Evolutionary conservation across 2,888 invertebrate genomes (phyloP).

Genomic region (Stenodera caucasica): DNA sequence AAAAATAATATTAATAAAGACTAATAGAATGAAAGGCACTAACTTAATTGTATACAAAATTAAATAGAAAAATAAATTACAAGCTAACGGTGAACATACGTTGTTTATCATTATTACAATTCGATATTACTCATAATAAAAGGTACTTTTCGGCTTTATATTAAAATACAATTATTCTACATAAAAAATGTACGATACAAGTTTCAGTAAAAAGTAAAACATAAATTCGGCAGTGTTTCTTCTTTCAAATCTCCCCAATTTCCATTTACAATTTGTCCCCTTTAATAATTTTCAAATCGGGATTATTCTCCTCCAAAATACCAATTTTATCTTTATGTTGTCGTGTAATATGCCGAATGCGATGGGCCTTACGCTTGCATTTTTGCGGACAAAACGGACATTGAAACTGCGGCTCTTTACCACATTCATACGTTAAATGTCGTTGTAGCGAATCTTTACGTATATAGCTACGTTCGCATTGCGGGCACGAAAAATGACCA

Average conservation of each 20-base stretch:
- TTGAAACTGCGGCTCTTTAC: slow-evolving; percentile 70
- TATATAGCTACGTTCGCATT: slow-evolving; percentile 78
- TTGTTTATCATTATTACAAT: slow-evolving; percentile 1
- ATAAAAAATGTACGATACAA: neutral
- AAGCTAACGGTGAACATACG: slow-evolving; percentile 15
- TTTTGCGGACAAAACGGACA: slow-evolving; percentile 71
- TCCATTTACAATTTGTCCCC: slow-evolving; percentile 10
- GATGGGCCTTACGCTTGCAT: slow-evolving; percentile 68
- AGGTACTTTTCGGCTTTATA: slow-evolving; percentile 11
- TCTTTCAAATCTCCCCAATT: neutral
- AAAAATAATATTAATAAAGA: neutral
- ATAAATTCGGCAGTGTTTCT: slow-evolving; percentile 17
- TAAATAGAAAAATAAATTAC: slow-evolving; percentile 22
- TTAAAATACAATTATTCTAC: slow-evolving; percentile 4
- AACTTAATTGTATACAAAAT: slow-evolving; percentile 14
- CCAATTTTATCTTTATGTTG: slow-evolving; percentile 60
- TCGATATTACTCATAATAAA: neutral
- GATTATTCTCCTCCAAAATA: slow-evolving; percentile 56
- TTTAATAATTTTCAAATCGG: slow-evolving; percentile 41
- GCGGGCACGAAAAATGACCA: slow-evolving; percentile 62
- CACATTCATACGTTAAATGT: slow-evolving; percentile 77
- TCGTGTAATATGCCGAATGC: slow-evolving; percentile 60
- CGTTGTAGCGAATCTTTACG: slow-evolving; percentile 77
- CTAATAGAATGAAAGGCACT: neutral
- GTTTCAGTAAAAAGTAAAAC: neutral